Evolutionary conservation across 1,140 invertebrate species (phyloP), one percentile per base, ranked within the genome.

Genomic region (Leptinotarsa lineolata): DNA sequence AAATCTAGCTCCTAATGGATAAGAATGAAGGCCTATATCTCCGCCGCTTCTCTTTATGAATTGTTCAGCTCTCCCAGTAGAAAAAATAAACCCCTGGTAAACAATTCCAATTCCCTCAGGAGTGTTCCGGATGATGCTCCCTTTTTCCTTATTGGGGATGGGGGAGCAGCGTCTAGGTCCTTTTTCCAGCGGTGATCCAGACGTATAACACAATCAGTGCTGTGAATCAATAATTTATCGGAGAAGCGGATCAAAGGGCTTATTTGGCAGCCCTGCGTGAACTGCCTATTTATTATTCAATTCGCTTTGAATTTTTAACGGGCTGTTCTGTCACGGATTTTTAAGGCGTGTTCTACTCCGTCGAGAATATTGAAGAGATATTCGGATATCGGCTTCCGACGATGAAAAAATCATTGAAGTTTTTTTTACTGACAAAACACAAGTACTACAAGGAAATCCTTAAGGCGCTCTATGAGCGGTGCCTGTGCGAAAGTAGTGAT

Each of bases 11-110:
- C 22, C 61, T 64, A 64, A 64, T 64, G 61, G 24, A 64, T 22
- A 64, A 64, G 61, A 64, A 64, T 64, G 24, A 21, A 60, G 24
- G 20, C 61, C 48, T 54, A 54, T 54, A 30, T 22, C 24, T 3
- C 22, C 61, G 24, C 15, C n/a, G 24, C 61, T 64, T 64, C 21
- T 22, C 61, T 30, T 22, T 22, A 64, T 64, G 61, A 64, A 64
- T 21, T 64, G 61, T 22, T 64, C 24, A 30, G 48, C n/a, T 18
- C 48, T 54, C 61, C 22, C n/a, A 22, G n/a, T 15, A 21, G 20
- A 30, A 64, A 64, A 64, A 64, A 64, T 64, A 64, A 64, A 64
- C 61, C 21, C 61, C 24, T 15, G 24, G 61, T 64, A 64, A 64
- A 64, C 61, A 64, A 22, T 22, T 21, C 18, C 61, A 18, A 20